Conservation (phyloP, 2,888 invertebrate genomes). For the Drosophila paranaensis region DNA sequence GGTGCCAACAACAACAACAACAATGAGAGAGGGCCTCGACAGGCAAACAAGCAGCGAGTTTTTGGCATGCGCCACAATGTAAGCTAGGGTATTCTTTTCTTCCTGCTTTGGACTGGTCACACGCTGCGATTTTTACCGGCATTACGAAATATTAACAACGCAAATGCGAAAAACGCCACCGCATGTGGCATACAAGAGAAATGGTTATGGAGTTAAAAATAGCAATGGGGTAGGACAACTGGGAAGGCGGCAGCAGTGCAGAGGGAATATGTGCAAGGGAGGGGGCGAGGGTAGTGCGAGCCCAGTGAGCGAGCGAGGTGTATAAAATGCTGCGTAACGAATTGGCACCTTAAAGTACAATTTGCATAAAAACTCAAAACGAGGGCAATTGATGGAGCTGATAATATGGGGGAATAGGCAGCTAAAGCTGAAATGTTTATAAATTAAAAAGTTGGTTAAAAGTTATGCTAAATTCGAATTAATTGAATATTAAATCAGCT, state of each 20-base stretch:
- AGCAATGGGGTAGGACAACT: conserved; percentile 1
- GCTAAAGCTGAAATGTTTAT: too few relatives aligned
- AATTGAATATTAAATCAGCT: background rate
- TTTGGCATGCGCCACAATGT: conserved; percentile 57
- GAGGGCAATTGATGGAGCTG: background rate
- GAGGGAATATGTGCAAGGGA: background rate
- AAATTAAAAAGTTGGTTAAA: background rate
- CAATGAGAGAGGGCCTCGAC: conserved; percentile 14
- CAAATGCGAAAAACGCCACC: conserved; percentile 55
- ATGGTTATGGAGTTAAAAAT: conserved; percentile 56
- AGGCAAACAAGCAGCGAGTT: conserved; percentile 44
- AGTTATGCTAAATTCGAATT: background rate
- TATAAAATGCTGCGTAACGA: conserved; percentile 25
- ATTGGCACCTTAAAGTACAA: conserved; percentile 45
- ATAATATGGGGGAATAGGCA: background rate
- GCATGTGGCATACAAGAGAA: conserved; percentile 54
- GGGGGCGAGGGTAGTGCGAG: background rate
- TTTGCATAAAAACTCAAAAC: conserved; percentile 23
- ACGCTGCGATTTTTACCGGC: conserved; percentile 76
- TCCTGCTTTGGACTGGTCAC: conserved; percentile 49
- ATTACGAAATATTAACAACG: conserved; percentile 75
- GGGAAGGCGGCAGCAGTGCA: background rate
- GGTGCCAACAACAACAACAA: conserved; percentile 49
- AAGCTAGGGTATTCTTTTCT: conserved; percentile 17
- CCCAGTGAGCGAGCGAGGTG: background rate